A percentile compares a stretch with the other conserved stretches of the same genome.
Evolutionary conservation across 2,797 vertebrate species (phyloP).

Genomic region (Syngnathus acus): DNA sequence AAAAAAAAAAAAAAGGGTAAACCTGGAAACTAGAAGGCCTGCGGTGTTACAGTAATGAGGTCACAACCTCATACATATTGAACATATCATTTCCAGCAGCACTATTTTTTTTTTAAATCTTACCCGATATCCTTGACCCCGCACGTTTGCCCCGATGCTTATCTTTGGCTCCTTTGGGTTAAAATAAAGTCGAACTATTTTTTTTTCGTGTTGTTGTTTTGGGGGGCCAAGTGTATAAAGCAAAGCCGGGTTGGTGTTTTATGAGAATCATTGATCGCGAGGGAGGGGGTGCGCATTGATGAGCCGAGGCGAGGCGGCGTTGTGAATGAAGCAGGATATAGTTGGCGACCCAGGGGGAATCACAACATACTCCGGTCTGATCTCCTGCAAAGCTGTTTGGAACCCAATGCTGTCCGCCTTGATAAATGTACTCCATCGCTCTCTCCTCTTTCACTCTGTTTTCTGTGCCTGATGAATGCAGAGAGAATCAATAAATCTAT

Average conservation of each 20-base stretch:
- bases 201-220: conserved; percentile 13
- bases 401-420: conserved; percentile 49
- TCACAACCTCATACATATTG: conserved; percentile 47
- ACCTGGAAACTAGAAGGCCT: conserved; percentile 15
- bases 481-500: conserved; percentile 69
- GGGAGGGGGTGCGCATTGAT: conserved; percentile 38
- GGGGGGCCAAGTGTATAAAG: conserved; percentile 28
- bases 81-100: conserved; percentile 14
- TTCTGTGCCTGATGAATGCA: conserved; percentile 59
- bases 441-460: conserved; percentile 36
- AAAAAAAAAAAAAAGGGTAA: conserved; percentile 13
- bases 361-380: conserved; percentile 59
- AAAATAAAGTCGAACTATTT: conserved; percentile 46
- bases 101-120: conserved; percentile 21
- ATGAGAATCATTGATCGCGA: conserved; percentile 60
- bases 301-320: conserved; percentile 45
- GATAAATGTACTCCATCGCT: conserved; percentile 54
- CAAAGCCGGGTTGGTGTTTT: conserved; percentile 51
- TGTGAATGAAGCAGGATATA: conserved; percentile 63
- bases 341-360: conserved; percentile 65
- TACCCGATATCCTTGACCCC: conserved; percentile 21
- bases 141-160: conserved; percentile 38
- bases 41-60: conserved; percentile 48
- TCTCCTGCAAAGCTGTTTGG: conserved; percentile 58
- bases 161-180: conserved; percentile 28